A percentile compares a stretch with the other conserved stretches of the same genome.
These are phyloP conservation scores for Apotomis betuletana DNA, from an alignment of 2,888 invertebrate species.

Conservation along the genomic window DNA sequence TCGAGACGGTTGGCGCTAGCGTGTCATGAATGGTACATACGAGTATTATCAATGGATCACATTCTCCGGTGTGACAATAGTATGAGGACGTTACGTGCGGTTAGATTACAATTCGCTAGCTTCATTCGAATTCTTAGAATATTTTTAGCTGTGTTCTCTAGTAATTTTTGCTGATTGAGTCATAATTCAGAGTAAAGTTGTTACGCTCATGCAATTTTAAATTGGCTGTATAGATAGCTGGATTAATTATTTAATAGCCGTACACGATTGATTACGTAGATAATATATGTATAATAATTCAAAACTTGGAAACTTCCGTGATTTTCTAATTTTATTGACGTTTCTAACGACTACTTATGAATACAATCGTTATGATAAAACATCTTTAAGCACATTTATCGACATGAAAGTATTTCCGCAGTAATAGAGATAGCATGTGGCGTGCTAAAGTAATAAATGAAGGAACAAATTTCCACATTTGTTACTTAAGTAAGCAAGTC, in stretches of 20 bases:
- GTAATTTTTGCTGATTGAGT: slow-evolving; percentile 57
- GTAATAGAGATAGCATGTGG: slow-evolving; percentile 15
- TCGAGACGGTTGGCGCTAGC: slow-evolving; percentile 31
- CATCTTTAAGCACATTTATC: slow-evolving; percentile 2
- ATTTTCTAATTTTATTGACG: slow-evolving; percentile 2
- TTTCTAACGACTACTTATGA: neutral
- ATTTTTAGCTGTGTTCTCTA: slow-evolving; percentile 54
- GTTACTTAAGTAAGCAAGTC: slow-evolving; percentile 34
- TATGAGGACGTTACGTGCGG: slow-evolving; percentile 52
- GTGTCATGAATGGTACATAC: slow-evolving; percentile 29
- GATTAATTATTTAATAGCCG: slow-evolving; percentile 18
- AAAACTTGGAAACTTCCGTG: slow-evolving; percentile 10
- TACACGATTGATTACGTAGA: slow-evolving; percentile 13
- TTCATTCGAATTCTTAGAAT: slow-evolving; percentile 52
- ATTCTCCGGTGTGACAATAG: slow-evolving; percentile 36
- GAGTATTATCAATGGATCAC: slow-evolving; percentile 41
- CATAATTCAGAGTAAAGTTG: slow-evolving; percentile 2
- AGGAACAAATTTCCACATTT: slow-evolving; percentile 29
- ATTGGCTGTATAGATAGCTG: slow-evolving; percentile 23
- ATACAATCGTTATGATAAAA: neutral
- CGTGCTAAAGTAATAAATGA: slow-evolving; percentile 35
- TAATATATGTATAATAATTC: slow-evolving; percentile 5
- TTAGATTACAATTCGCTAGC: slow-evolving; percentile 51
- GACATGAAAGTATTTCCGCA: neutral
- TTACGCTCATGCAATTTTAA: slow-evolving; percentile 24